Evolutionary conservation across 2,888 invertebrate genomes (phyloP), one percentile per base, ranked within the genome.

Genomic region (Dynastes tityus): DNA sequence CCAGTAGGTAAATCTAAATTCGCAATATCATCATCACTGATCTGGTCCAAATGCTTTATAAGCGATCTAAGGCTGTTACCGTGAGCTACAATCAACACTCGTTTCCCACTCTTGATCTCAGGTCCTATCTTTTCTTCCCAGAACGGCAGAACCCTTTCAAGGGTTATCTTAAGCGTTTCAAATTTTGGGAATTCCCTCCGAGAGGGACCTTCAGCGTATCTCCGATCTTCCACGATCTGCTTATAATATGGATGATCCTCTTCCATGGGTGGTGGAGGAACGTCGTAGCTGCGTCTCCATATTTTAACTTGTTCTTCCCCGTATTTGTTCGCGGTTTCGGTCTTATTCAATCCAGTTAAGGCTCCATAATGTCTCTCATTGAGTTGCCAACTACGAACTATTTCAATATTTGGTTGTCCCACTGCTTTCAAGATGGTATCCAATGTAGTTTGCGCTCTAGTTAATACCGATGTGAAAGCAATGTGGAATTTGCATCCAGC

Each of bases 331-430:
- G 96, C 96, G 29, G 96, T 95, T 88, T 96, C 95, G 0, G 95
- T 92, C 87, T 97, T 97, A 85, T 96, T 95, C 79, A 95, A 90
- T 2, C 96, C 96, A 13, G 96, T 97, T 5, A 97, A 91, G 61
- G 94, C 95, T 75, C 97, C 97, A 84, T 96, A 97, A 85, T 97
- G 97, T 79, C 97, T 92, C 87, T 97, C 96, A 85, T 96, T 96
- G 40, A 97, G 89, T 13, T 96, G 91, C 97, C 97, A 97, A 9
- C 95, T 94, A 85, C 93, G 93, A 4, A 91, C 87, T 5, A 94
- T 89, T 0, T 94, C 93, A 81, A 96, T 88, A 82, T 92, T 90
- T 13, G 92, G 87, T 84, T 94, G 94, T 0, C 91, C 92, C 63
- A 94, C 91, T 85, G 93, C 93, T 79, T 92, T 89, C 6, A 96